Evolutionary conservation across 2,888 invertebrate genomes (phyloP).

Genomic region (Drosophila mimica): DNA sequence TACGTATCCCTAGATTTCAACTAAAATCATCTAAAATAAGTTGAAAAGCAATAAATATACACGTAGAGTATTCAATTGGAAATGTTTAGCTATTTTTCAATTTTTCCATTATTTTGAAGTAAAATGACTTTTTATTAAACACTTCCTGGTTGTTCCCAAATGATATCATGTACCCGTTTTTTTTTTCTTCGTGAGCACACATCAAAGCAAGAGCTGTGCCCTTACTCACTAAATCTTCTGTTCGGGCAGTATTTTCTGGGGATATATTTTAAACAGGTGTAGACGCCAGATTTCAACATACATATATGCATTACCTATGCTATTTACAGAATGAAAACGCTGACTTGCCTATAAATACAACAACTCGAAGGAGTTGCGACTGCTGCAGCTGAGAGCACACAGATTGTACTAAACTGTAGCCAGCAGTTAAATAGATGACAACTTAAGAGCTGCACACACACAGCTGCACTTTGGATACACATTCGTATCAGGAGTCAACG

Average conservation of each 20-base stretch:
- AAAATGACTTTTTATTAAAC: not conserved
- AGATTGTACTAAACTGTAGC: slow-evolving; percentile 29
- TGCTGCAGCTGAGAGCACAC: slow-evolving; percentile 5
- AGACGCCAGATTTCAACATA: slow-evolving; percentile 53
- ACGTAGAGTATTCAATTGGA: not conserved
- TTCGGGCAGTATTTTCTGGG: slow-evolving; percentile 31
- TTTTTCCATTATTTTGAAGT: not conserved
- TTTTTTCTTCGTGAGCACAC: not conserved
- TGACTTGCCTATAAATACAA: slow-evolving; percentile 53
- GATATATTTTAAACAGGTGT: slow-evolving; percentile 78
- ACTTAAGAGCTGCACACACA: slow-evolving; percentile 17
- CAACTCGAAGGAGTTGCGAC: slow-evolving; percentile 14
- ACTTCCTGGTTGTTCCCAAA: slow-evolving; percentile 4
- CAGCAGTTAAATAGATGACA: slow-evolving; percentile 47
- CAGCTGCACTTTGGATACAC: slow-evolving; percentile 15
- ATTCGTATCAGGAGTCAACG: slow-evolving; percentile 43
- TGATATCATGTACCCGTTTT: not conserved
- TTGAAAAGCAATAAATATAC: not conserved
- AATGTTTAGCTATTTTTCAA: not conserved
- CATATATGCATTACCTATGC: slow-evolving; percentile 32
- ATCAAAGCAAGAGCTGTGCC: slow-evolving; percentile 9
- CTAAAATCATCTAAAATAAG: not conserved
- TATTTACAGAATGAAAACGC: slow-evolving; percentile 44
- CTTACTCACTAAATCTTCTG: slow-evolving; percentile 13
- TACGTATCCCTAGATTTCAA: not conserved